Percentiles rank a stretch among this genome's conserved stretches.
Evolutionary conservation across 2,113 vertebrate genomes (phyloP).

Genomic region (Pseudorasbora parva): DNA sequence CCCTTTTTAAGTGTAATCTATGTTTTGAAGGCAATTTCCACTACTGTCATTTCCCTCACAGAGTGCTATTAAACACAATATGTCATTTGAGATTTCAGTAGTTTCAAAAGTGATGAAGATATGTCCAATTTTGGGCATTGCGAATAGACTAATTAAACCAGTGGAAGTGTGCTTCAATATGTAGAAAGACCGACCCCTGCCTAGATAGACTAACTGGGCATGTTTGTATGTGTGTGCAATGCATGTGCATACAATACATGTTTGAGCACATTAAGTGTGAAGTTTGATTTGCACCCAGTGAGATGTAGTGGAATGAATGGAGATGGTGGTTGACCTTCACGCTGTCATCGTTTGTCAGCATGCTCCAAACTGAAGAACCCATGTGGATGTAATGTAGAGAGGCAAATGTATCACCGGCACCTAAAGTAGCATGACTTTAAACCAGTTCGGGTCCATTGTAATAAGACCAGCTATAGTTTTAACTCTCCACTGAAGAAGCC

Average conservation of each 20-base stretch:
- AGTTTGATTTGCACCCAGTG: conserved; percentile 61
- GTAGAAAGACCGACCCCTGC: not conserved
- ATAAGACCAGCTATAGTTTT: conserved; percentile 52
- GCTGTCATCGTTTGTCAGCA: conserved; percentile 54
- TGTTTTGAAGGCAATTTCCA: not conserved
- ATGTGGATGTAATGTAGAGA: conserved; percentile 58
- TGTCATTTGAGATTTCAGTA: not conserved
- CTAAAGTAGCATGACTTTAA: conserved; percentile 56
- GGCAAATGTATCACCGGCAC: conserved; percentile 62
- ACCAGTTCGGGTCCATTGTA: conserved; percentile 65
- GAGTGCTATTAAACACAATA: not conserved
- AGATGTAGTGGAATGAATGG: conserved; percentile 55
- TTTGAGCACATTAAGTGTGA: conserved; percentile 10
- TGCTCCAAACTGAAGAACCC: conserved; percentile 56
- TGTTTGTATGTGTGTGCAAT: conserved; percentile 12
- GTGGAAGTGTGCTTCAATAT: not conserved
- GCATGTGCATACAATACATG: not conserved
- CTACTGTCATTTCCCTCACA: not conserved
- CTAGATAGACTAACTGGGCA: conserved; percentile 8
- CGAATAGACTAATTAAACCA: not conserved
- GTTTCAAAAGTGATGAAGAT: not conserved
- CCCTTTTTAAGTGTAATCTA: not conserved
- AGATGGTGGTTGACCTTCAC: conserved; percentile 33
- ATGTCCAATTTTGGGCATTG: not conserved
- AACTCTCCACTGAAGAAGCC: conserved; percentile 40